Conservation (phyloP, 2,113 vertebrate genomes). For the Malurus cyaneus region DNA sequence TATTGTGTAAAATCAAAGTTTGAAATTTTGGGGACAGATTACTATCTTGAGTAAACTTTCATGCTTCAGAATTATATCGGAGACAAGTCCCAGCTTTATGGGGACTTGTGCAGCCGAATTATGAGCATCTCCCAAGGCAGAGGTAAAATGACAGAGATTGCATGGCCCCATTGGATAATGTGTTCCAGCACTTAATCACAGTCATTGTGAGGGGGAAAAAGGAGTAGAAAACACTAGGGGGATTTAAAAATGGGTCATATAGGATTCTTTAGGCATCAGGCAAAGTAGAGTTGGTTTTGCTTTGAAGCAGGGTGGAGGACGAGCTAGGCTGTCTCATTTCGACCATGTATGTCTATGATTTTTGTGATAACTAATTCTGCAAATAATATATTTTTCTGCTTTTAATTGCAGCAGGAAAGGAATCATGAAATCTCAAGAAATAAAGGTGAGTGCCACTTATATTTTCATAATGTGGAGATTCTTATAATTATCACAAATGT, state of each 20-base stretch:
- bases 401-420: constrained; percentile 80
- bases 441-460: constrained; percentile 71
- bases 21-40: background rate
- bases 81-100: background rate
- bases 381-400: constrained; percentile 52
- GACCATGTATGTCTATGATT: background rate
- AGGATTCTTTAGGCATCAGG: background rate
- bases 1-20: background rate
- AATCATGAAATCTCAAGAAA: constrained; percentile 72
- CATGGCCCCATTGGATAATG: background rate
- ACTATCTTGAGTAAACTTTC: background rate
- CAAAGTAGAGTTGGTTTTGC: background rate
- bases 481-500: background rate
- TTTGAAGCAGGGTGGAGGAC: background rate
- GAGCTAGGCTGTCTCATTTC: background rate
- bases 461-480: constrained; percentile 8
- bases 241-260: background rate
- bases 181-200: background rate
- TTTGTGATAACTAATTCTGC: background rate
- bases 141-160: background rate
- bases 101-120: background rate
- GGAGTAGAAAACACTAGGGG: fast-evolving
- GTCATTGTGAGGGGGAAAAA: background rate
- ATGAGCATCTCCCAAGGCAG: background rate
- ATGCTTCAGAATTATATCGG: background rate